A percentile compares a stretch with the other conserved stretches of the same genome.
These are phyloP conservation scores for Merops nubicus DNA, from an alignment of 2,113 vertebrate species.

Conservation along the genomic window DNA sequence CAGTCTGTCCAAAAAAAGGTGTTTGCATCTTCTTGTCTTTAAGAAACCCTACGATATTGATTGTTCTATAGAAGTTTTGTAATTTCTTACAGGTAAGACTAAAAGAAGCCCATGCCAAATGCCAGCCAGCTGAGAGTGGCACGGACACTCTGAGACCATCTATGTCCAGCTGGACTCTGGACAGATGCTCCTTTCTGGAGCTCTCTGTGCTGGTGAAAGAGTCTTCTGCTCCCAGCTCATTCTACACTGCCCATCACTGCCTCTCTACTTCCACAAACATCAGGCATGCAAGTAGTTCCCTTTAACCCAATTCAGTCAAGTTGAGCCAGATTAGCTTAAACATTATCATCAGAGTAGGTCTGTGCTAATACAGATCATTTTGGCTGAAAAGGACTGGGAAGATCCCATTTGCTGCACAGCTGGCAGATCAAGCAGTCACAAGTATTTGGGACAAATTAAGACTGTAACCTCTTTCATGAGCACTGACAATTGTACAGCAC, in stretches of 20 bases:
- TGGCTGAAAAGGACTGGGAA: neutral
- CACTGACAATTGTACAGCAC: neutral
- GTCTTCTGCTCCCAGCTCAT: neutral
- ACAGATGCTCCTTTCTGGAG: neutral
- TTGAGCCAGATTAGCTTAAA: neutral
- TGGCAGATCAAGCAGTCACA: neutral
- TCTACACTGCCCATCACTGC: neutral
- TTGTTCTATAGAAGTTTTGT: neutral
- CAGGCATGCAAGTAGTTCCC: neutral
- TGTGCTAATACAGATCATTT: neutral
- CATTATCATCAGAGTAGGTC: neutral
- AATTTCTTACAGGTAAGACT: neutral
- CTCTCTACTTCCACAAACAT: neutral
- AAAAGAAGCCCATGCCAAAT: neutral
- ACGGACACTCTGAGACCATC: neutral
- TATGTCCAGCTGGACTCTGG: neutral
- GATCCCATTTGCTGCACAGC: neutral
- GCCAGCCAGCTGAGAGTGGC: neutral
- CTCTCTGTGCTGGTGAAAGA: neutral
- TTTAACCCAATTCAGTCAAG: neutral
- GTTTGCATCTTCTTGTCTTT: neutral
- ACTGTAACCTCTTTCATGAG: neutral
- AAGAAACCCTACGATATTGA: neutral
- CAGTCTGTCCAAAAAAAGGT: neutral
- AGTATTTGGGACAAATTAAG: neutral